Base-by-base conservation (phyloP, 2,888 invertebrate species). In the Listrodromus nycthemerus region DNA sequence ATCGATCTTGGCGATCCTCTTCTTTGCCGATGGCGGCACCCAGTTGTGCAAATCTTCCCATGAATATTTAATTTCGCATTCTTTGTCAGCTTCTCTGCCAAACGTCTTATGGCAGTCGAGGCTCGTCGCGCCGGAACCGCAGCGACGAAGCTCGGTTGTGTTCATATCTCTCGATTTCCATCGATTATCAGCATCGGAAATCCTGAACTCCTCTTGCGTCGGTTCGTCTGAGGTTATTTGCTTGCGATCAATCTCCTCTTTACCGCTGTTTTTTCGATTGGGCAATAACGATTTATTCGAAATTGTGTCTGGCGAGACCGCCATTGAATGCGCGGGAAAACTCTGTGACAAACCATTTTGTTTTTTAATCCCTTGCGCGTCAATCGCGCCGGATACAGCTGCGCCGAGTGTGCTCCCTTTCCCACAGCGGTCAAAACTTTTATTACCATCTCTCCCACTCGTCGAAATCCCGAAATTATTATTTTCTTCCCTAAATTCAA, bases 1-100 rank as follows among this genome's bases (percentile, higher is more conserved):
- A 7, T 71, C 41, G 4, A 3, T 67, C 16, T 78, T 63, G 5
- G 45, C 37, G 1, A 84, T 50, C 73, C 80, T 83, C 13, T 82
- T 81, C 65, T 85, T 86, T 63, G 83, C 70, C 2, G 79, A 84
- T 1, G 88, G 88, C 6, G 87, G 83, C 13, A 87, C 27, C 88
- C 87, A 87, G 50, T 84, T 82, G 5, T 85, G 81, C 30, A 86
- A 63, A 76, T 87, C 86, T 78, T 88, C 84, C 88, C 88, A 88
- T 0, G 86, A 88, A 80, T 88, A 88, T 67, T 88, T 87, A 50
- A 76, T 66, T 19, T 67, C 69, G 30, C 82, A 84, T 52, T 61
- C 24, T 52, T 63, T 50, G 13, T 30, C 52, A 8, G 4, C n/a
- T 16, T 52, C 8, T 4, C 27, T 19, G 37, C 63, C 63, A 16